Conservation (phyloP, 2,113 vertebrate species). For the Bungarus multicinctus region DNA sequence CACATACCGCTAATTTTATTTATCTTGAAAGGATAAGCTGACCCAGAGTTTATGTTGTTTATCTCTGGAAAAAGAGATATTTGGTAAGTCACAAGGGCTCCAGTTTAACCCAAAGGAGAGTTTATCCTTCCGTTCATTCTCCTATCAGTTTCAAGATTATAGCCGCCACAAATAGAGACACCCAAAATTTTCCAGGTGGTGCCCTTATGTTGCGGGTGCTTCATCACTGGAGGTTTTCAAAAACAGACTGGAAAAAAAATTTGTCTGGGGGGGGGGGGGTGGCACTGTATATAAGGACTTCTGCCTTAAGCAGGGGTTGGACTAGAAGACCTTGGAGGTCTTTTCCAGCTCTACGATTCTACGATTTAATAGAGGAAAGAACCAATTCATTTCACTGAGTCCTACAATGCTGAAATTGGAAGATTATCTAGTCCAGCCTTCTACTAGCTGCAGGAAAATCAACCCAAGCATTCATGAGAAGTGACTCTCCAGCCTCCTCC, state of each 20-base stretch:
- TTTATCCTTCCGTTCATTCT: neutral
- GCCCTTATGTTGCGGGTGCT: neutral
- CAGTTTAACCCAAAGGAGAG: neutral
- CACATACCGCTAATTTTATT: neutral
- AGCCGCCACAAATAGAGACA: neutral
- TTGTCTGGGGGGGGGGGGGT: too few species aligned
- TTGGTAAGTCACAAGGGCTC: neutral
- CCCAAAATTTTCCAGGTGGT: neutral
- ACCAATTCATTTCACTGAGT: neutral
- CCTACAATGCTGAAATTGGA: neutral
- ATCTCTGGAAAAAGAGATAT: neutral
- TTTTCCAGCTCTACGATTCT: too few species aligned
- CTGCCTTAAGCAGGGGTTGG: too few species aligned
- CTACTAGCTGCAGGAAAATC: neutral
- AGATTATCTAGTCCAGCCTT: neutral
- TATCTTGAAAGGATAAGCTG: neutral
- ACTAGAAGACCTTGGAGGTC: too few species aligned
- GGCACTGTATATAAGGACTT: too few species aligned
- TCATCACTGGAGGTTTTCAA: too few species aligned
- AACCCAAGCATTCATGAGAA: neutral
- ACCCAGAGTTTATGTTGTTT: neutral
- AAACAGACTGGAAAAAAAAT: too few species aligned
- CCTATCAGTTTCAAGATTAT: neutral
- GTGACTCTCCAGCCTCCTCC: neutral
- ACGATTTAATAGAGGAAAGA: neutral